Evolutionary conservation across 1,140 invertebrate genomes (phyloP).

Genomic region (Drosophila insularis): DNA sequence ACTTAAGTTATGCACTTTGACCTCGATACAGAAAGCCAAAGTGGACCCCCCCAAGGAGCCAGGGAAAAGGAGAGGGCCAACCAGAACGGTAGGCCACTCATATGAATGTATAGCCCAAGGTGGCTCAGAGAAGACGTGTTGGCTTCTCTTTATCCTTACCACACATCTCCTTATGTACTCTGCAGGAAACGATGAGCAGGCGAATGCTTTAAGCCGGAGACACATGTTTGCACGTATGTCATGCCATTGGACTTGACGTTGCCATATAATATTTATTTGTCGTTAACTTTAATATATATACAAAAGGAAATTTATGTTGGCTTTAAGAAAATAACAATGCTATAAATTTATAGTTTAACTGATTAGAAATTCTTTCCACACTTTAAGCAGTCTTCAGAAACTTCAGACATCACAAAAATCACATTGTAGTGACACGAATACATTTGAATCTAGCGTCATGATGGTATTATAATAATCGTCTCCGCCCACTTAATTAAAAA

Average conservation of each 20-base stretch:
- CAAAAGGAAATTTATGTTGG: constrained; percentile 22
- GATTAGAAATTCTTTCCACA: no score
- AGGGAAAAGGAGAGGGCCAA: not conserved
- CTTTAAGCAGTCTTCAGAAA: not conserved
- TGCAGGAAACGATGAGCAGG: not conserved
- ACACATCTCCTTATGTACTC: not conserved
- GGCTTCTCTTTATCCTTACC: constrained; percentile 4
- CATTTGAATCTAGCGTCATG: constrained; percentile 5
- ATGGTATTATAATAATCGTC: not conserved
- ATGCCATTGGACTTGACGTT: constrained; percentile 37
- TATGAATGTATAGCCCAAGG: constrained; percentile 36
- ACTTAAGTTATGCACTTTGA: constrained; percentile 81
- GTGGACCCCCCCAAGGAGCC: constrained; percentile 35
- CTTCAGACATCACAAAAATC: not conserved
- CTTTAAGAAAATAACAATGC: constrained; percentile 17
- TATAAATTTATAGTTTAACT: no score
- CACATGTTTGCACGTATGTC: constrained; percentile 54
- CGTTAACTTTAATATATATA: constrained; percentile 54
- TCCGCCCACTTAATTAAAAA: constrained; percentile 42
- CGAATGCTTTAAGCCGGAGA: constrained; percentile 31
- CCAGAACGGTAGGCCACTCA: constrained; percentile 26
- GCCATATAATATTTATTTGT: constrained; percentile 66
- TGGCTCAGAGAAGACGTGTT: constrained; percentile 23
- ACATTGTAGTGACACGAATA: constrained; percentile 5
- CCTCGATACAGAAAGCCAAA: constrained; percentile 66